Evolutionary conservation across 2,113 vertebrate genomes (phyloP).

Genomic region (Anolis sagrei): DNA sequence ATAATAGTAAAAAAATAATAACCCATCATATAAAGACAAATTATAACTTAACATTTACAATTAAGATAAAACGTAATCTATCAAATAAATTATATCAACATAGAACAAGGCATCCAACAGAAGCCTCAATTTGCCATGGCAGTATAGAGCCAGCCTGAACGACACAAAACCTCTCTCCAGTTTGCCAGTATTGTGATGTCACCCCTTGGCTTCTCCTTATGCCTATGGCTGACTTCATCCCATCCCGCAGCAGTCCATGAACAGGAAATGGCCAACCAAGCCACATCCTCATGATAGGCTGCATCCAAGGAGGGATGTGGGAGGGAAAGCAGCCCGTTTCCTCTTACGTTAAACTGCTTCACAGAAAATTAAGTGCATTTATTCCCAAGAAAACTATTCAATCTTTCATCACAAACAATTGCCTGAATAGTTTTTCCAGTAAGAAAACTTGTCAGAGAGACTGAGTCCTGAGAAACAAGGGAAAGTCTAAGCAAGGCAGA

Average conservation of each 20-base stretch:
- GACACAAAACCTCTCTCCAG: not conserved
- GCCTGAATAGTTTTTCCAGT: not conserved
- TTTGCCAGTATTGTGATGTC: constrained; percentile 30
- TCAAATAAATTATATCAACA: no score
- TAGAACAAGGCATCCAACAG: no score
- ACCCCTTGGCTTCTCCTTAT: constrained; percentile 23
- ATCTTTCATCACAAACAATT: not conserved
- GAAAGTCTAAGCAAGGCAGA: no score
- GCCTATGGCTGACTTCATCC: constrained; percentile 9
- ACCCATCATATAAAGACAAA: no score
- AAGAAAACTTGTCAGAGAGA: not conserved
- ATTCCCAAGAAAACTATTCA: not conserved
- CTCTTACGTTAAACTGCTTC: not conserved
- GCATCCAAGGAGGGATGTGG: not conserved
- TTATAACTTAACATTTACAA: no score
- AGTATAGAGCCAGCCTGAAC: no score
- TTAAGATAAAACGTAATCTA: no score
- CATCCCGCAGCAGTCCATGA: not conserved
- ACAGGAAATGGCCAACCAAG: constrained; percentile 15
- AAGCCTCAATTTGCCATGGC: no score
- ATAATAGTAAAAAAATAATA: no score
- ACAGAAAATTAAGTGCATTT: constrained; percentile 3
- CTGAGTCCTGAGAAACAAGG: not conserved
- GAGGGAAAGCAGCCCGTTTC: not conserved
- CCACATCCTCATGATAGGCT: constrained; percentile 21